Base-by-base conservation (phyloP, 2,113 vertebrate genomes). In the Planiliza haematocheilus region DNA sequence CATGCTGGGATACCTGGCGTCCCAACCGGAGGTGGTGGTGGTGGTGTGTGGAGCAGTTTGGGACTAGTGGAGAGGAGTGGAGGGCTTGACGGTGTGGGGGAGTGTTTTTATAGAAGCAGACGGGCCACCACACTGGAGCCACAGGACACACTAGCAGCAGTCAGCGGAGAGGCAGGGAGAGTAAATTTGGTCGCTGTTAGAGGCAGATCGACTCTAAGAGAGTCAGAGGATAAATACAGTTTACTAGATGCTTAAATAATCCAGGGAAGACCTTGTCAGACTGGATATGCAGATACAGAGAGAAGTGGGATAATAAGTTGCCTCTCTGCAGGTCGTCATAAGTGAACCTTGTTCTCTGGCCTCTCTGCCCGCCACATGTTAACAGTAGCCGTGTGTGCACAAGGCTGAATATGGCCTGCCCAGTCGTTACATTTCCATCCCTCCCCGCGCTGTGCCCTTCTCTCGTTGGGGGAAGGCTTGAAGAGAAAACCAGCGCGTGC, bases 1-100 rank as follows among this genome's bases (percentile, higher is more conserved):
- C 84, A 90, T 86, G 88, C 77, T 88, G 92, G 91, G 91, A 91
- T 89, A 90, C 79, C 84, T 93, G 93, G 89, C 88, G 80, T 83
- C 77, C 37, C 36, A 13, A 73, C 80, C 76, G 78, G 88, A 83
- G 84, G 78, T 72, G 87, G 86, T 46, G 74, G 79, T 21, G 77
- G 81, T 56, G 62, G 79, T 83, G 81, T 77, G 82, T 60, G 81
- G 79, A 74, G 82, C 36, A 78, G 78, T 76, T 73, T 18, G 59
- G 59, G 69, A 80, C 72, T 9, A 59, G 81, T 63, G 79, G 57
- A 78, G 87, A 89, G 79, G 86, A 87, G 83, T 77, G 82, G 81
- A 86, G 86, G 83, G 85, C 87, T 87, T 73, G 38, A 82, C 60
- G 41, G 69, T 53, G 70, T 77, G 66, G 64, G 80, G 70, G 67